Percentiles rank a stretch among this genome's conserved stretches.
These are phyloP conservation scores for Drosophila buzzatii DNA, from an alignment of 2,888 invertebrate genomes.

Conservation along the genomic window DNA sequence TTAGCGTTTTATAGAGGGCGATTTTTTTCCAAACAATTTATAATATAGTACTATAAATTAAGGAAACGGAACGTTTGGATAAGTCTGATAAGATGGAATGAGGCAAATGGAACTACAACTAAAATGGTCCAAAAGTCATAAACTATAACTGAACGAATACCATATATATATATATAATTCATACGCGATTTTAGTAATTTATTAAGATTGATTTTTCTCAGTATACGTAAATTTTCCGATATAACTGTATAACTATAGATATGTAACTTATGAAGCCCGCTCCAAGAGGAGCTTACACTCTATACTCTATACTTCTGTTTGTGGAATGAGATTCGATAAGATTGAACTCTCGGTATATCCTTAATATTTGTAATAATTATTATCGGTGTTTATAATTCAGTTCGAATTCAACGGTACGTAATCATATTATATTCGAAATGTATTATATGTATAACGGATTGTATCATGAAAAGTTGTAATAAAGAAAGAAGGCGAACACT, in stretches of 20 bases:
- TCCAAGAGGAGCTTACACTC: slow-evolving; percentile 1
- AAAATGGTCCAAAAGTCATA: slow-evolving; percentile 70
- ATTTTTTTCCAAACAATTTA: slow-evolving; percentile 69
- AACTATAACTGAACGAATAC: slow-evolving; percentile 56
- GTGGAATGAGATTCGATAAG: slow-evolving; percentile 17
- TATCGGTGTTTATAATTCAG: slow-evolving; percentile 29
- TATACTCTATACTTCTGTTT: slow-evolving; percentile 12
- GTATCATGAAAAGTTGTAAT: slow-evolving; percentile 56
- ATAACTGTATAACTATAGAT: slow-evolving; percentile 9
- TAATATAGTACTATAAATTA: slow-evolving; percentile 45
- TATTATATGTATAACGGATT: slow-evolving; percentile 42
- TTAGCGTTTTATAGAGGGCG: slow-evolving; percentile 76
- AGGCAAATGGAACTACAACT: slow-evolving; percentile 57
- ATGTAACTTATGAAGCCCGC: slow-evolving; percentile 11
- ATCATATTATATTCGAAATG: slow-evolving; percentile 44
- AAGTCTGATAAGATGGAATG: slow-evolving; percentile 64
- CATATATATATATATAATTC: slow-evolving; percentile 24
- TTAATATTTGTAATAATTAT: slow-evolving; percentile 26
- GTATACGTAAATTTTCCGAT: slow-evolving; percentile 22
- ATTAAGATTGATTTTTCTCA: slow-evolving; percentile 15
- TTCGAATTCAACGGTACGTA: slow-evolving; percentile 46
- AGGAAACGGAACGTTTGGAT: slow-evolving; percentile 57
- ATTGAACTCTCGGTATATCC: slow-evolving; percentile 23
- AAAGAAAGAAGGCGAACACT: slow-evolving; percentile 53
- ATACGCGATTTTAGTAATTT: slow-evolving; percentile 20